Evolutionary conservation across 2,797 vertebrate genomes (phyloP).

Genomic region (Pseudomugil gertrudae): DNA sequence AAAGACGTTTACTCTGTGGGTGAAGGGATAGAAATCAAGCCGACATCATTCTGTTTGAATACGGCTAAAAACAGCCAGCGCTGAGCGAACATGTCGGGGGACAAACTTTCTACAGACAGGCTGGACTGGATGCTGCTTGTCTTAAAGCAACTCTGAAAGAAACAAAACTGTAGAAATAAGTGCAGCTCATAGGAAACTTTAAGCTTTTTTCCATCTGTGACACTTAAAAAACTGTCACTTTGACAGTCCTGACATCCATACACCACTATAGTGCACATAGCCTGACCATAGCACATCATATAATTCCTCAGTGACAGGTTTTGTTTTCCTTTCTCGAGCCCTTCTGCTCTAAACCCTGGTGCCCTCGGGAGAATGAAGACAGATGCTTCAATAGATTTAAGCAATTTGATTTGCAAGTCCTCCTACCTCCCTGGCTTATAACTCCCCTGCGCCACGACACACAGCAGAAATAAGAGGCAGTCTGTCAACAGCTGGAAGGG

Average conservation of each 20-base stretch:
- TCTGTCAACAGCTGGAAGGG: conserved; percentile 63
- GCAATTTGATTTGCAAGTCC: conserved; percentile 71
- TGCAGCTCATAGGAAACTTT: conserved; percentile 50
- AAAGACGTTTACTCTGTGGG: conserved; percentile 71
- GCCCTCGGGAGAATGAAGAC: conserved; percentile 66
- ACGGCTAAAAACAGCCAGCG: conserved; percentile 45
- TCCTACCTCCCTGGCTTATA: conserved; percentile 42
- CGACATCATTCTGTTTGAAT: conserved; percentile 70
- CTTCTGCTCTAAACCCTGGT: conserved; percentile 41
- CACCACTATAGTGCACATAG: conserved; percentile 43
- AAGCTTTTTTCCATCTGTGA: conserved; percentile 34
- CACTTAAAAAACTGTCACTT: conserved; percentile 9
- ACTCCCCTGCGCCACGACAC: conserved; percentile 34
- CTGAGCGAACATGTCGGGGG: conserved; percentile 36
- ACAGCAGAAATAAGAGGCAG: conserved; percentile 50
- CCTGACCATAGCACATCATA: conserved; percentile 37
- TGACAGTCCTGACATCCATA: conserved; percentile 38
- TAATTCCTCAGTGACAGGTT: conserved; percentile 55
- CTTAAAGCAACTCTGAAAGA: conserved; percentile 25
- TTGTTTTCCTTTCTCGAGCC: conserved; percentile 59
- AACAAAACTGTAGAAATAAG: conserved; percentile 23
- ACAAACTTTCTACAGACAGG: conserved; percentile 32
- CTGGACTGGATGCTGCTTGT: conserved; percentile 6
- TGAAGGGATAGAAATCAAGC: conserved; percentile 48
- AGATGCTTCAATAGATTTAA: conserved; percentile 70